These are phyloP conservation scores for Bradypodion pumilum DNA, from an alignment of 2,797 vertebrate species.

Conservation along the genomic window DNA sequence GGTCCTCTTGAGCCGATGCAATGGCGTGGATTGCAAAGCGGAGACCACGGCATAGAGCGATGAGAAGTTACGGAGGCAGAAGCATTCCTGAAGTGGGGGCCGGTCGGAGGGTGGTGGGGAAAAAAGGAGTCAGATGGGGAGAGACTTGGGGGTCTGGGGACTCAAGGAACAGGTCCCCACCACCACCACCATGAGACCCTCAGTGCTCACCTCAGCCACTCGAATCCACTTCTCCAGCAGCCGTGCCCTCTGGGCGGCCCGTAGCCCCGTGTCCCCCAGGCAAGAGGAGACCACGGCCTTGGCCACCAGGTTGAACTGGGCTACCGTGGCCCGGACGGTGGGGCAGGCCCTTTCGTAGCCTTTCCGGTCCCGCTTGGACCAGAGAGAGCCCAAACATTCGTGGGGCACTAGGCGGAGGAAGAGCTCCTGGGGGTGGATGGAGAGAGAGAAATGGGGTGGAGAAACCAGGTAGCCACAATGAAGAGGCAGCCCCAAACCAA, in stretches of 20 bases:
- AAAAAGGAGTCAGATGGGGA: too few relatives aligned
- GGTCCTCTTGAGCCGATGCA: constrained; percentile 87
- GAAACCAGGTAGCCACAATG: too few relatives aligned
- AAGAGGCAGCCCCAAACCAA: too few relatives aligned
- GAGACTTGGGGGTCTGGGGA: rapidly evolving
- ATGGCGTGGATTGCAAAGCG: constrained; percentile 86
- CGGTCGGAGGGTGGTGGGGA: background rate
- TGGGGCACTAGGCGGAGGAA: constrained; percentile 90
- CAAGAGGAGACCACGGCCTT: constrained; percentile 87
- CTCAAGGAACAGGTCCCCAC: too few relatives aligned
- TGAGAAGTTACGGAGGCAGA: constrained; percentile 89
- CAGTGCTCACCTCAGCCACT: constrained; percentile 72
- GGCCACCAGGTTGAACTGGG: constrained; percentile 89
- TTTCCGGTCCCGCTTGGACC: constrained; percentile 90
- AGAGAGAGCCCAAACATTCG: constrained; percentile 89
- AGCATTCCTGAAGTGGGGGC: constrained; percentile 91
- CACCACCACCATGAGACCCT: too few relatives aligned
- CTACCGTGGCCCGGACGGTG: constrained; percentile 88
- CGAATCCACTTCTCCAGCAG: constrained; percentile 93
- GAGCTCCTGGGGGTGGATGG: constrained; percentile 76
- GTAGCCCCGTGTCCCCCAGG: constrained; percentile 78
- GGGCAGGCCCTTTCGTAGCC: constrained; percentile 84
- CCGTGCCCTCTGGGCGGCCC: constrained; percentile 84
- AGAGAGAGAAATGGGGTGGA: too few relatives aligned
- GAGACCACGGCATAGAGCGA: constrained; percentile 89